A percentile compares a stretch with the other conserved stretches of the same genome.
Evolutionary conservation across 2,888 invertebrate genomes (phyloP).

Genomic region (Peribatodes rhomboidaria): DNA sequence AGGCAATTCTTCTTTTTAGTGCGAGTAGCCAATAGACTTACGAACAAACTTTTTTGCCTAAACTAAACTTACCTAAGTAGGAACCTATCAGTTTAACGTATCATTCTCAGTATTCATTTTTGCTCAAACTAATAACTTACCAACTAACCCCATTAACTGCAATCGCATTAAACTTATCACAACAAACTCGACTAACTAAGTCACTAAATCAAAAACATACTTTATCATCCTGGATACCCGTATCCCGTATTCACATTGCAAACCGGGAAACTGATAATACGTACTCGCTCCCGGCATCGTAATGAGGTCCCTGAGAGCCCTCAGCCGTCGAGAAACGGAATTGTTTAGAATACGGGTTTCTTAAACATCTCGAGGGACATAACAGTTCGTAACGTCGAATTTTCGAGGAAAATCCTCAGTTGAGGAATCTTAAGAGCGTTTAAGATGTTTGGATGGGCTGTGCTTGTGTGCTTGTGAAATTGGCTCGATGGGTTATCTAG

Average conservation of each 20-base stretch:
- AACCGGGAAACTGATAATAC: slow-evolving; percentile 38
- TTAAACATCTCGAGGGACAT: slow-evolving; percentile 47
- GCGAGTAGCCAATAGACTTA: too few species aligned
- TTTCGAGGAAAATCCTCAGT: slow-evolving; percentile 25
- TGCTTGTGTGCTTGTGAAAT: not conserved
- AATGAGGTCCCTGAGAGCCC: slow-evolving; percentile 57
- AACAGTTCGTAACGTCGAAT: slow-evolving; percentile 39
- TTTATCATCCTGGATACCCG: slow-evolving; percentile 16
- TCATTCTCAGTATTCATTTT: too few species aligned
- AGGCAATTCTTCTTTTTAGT: too few species aligned
- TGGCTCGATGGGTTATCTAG: not conserved
- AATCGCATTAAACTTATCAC: slow-evolving; percentile 22
- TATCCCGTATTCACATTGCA: slow-evolving; percentile 38
- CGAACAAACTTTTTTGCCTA: too few species aligned
- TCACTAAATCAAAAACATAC: slow-evolving; percentile 33
- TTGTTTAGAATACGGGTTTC: slow-evolving; percentile 56
- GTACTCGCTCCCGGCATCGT: slow-evolving; percentile 47
- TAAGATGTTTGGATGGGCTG: slow-evolving; percentile 6
- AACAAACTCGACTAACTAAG: slow-evolving; percentile 18
- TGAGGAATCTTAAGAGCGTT: slow-evolving; percentile 11
- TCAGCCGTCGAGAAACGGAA: slow-evolving; percentile 50
- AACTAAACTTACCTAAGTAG: too few species aligned
- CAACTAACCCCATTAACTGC: not conserved
- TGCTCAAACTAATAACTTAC: not conserved
- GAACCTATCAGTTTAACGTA: too few species aligned